phyloP scores from a whole-genome alignment of 1,140 invertebrate genomes.

The Plodia interpunctella region DNA sequence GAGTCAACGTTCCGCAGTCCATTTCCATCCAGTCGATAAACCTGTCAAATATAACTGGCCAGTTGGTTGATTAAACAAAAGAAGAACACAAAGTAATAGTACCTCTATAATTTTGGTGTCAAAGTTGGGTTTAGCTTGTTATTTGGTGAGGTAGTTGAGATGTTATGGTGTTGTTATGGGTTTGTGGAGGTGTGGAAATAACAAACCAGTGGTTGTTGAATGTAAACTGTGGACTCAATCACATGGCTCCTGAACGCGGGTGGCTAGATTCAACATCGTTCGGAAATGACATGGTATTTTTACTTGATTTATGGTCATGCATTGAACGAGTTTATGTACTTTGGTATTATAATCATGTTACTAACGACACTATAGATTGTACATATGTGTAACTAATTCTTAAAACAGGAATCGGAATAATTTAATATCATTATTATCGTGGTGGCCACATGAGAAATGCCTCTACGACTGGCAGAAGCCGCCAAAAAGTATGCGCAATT shows the following conservation, averaged over 20 bases:
- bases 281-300: neutral
- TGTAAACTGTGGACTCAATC: conserved; percentile 66
- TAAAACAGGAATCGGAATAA: no score
- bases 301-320: neutral
- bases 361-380: no score
- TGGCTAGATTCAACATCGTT: neutral
- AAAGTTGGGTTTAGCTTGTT: conserved; percentile 20
- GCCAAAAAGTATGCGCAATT: no score
- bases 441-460: no score
- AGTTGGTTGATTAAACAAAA: conserved; percentile 44
- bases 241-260: conserved; percentile 43
- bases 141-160: neutral
- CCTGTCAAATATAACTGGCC: conserved; percentile 58
- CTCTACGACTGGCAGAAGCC: no score
- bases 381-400: no score
- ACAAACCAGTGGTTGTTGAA: conserved; percentile 51
- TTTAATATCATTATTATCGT: no score
- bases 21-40: conserved; percentile 51
- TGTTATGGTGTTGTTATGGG: conserved; percentile 17
- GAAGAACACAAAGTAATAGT: conserved; percentile 3
- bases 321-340: no score
- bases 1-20: conserved; percentile 19
- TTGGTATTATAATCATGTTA: no score
- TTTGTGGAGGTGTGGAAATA: conserved; percentile 55
- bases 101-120: neutral